Base-by-base conservation (phyloP, 2,797 vertebrate genomes). In the Lepidocolaptes lacrymiger region DNA sequence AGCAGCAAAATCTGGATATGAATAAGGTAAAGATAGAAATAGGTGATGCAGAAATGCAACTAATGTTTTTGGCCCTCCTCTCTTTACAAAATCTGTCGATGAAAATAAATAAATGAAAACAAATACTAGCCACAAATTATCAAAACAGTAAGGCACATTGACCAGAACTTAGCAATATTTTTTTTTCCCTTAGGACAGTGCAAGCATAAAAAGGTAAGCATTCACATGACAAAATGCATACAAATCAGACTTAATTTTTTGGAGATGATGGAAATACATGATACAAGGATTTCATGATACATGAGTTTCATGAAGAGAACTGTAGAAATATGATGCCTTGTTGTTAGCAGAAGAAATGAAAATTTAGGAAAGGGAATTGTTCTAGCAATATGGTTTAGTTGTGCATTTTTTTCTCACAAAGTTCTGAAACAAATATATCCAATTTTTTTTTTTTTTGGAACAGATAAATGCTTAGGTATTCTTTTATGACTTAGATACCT, bases 1-100 rank as follows among this genome's bases (percentile, higher is more conserved):
- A 44, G 52, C 30, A 73, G 51, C 10, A 72, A 90, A 95, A 39
- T 63, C 14, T 48, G 56, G 3, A 26, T 69, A 30, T 49, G 32
- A 79, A 76, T 43, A 71, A 55, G 9, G 7, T 19, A 51, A 61
- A 48, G n/a, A 63, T 28, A 91, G 34, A 85, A 93, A 69, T 7
- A 44, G 14, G 19, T 12, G 2, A 44, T 37, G 24, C 6, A 82
- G 59, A 90, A 78, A 73, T 37, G 19, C 3, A 76, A 72, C 6
- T 3, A 49, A 4, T 6, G n/a, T 49, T 51, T 23, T 0, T 2
- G 2, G 14, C 19, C 6, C 20, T 66, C 15, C 5, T 12, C 32
- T 68, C 10, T 30, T 54, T 26, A 73, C 10, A 14, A 88, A 59
- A 72, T 14, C 10, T 49, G 8, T 24, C 22, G 54, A 30, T 69